Evolutionary conservation across 2,113 vertebrate species (phyloP), one percentile per base, ranked within the genome.

Genomic region (Phodopus roborovskii): DNA sequence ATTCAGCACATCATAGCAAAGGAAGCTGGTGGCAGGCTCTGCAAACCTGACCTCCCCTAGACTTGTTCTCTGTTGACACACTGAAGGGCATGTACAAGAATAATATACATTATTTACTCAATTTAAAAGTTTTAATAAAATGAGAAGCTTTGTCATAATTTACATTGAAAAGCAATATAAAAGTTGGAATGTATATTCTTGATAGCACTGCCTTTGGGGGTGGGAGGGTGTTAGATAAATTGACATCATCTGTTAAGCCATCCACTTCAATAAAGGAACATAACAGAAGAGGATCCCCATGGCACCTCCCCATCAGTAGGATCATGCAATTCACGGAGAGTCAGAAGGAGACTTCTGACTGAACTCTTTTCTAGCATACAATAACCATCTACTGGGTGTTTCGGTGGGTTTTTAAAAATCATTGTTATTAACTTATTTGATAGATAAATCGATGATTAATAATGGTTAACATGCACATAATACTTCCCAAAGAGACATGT

Each of bases 31-130:
- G 68, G 1, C 17, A 22, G n/a, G 60, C 17, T 86, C 60, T 58
- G 97, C 79, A 84, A 71, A 97, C 91, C 97, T 97, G 97, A 98
- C 96, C 88, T 96, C 36, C 36, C 45, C 28, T 64, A 42, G 28
- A 15, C 33, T 30, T 60, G 1, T 17, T 94, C 92, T 92, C 13
- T 95, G 28, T 60, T 78, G 93, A 88, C 22, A 77, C 7, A 88
- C 3, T 68, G 84, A 96, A 74, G 7, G 26, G 11, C 4, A 84
- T 33, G 2, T 28, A 0, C 11, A 90, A 75, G 33, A 26, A 28
- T 30, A 84, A 79, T 53, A 62, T 26, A 48, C 33, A 45, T 96
- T 66, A 10, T 87, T 81, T 71, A 60, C 71, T 92, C 68, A 85
- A 71, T 39, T 85, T 78, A 62, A 82, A 87, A 48, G 28, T 66